A percentile compares a stretch with the other conserved stretches of the same genome.
Evolutionary conservation across 2,113 vertebrate genomes (phyloP).

Genomic region (Uropsilus gracilis): DNA sequence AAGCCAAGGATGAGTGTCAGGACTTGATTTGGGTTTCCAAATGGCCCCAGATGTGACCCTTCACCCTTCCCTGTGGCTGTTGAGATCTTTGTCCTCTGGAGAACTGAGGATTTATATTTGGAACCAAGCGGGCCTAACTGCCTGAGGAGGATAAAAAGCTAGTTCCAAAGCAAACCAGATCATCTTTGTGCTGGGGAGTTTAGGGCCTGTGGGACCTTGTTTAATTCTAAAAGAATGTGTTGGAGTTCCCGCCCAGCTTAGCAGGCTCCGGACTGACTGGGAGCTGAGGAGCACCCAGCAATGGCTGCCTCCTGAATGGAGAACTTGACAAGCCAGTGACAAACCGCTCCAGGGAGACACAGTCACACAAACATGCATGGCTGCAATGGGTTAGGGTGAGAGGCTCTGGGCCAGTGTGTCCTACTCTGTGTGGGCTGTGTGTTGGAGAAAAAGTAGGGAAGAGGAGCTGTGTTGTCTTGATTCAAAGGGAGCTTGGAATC

Average conservation of each 20-base stretch:
- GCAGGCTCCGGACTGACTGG: constrained; percentile 65
- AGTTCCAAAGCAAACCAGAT: constrained; percentile 42
- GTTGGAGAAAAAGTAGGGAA: not conserved
- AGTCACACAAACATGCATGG: not conserved
- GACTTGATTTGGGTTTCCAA: constrained; percentile 17
- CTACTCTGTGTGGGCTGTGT: not conserved
- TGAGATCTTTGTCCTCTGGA: constrained; percentile 2
- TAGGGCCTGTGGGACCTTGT: constrained; percentile 43
- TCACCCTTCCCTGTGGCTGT: not conserved
- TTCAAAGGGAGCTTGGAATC: not conserved
- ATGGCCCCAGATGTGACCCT: constrained; percentile 30
- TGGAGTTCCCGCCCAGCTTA: not conserved
- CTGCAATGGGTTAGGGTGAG: not conserved
- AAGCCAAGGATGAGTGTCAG: not conserved
- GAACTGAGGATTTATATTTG: constrained; percentile 7
- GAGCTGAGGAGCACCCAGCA: not conserved
- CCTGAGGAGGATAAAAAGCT: not conserved
- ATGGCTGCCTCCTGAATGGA: not conserved
- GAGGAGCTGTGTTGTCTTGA: not conserved
- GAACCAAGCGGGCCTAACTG: not conserved
- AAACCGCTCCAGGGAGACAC: not conserved
- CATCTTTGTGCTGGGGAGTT: constrained; percentile 19
- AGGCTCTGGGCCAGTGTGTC: not conserved
- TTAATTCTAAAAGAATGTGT: constrained; percentile 73
- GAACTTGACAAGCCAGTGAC: not conserved